These are phyloP conservation scores for Lucilia sericata DNA, from an alignment of 1,140 invertebrate genomes.

Conservation along the genomic window DNA sequence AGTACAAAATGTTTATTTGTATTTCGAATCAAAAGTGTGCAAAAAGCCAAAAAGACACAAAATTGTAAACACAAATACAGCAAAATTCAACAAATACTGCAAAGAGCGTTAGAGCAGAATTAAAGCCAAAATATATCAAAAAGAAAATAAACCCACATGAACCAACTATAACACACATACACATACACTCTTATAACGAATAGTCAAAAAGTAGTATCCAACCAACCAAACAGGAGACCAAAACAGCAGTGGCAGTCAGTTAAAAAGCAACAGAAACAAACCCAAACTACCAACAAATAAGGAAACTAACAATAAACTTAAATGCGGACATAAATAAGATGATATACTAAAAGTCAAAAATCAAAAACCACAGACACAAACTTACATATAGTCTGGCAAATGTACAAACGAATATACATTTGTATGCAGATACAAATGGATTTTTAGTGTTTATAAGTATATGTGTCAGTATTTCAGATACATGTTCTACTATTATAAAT, in stretches of 20 bases:
- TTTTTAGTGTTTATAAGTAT: too few relatives aligned
- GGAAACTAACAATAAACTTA: constrained; percentile 37
- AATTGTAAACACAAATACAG: background rate
- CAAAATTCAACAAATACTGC: constrained; percentile 5
- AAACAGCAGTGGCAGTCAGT: constrained; percentile 9
- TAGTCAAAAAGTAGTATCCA: background rate
- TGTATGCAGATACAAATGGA: too few relatives aligned
- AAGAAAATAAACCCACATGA: background rate
- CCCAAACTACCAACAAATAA: background rate
- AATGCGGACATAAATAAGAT: constrained; percentile 29
- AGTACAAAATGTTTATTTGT: background rate
- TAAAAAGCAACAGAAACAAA: constrained; percentile 12
- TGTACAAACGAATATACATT: too few relatives aligned
- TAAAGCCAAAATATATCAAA: background rate
- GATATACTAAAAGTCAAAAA: constrained; percentile 3
- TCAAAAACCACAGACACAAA: background rate
- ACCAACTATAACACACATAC: too few relatives aligned
- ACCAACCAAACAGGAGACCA: constrained; percentile 5
- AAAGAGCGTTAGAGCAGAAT: constrained; percentile 6
- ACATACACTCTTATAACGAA: background rate
- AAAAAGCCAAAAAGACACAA: background rate
- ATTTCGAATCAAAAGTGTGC: background rate
- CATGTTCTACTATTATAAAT: too few relatives aligned
- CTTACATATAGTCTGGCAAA: too few relatives aligned
- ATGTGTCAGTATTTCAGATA: too few relatives aligned